Conservation (phyloP, 2,113 vertebrate species). For the Malurus elegans region DNA sequence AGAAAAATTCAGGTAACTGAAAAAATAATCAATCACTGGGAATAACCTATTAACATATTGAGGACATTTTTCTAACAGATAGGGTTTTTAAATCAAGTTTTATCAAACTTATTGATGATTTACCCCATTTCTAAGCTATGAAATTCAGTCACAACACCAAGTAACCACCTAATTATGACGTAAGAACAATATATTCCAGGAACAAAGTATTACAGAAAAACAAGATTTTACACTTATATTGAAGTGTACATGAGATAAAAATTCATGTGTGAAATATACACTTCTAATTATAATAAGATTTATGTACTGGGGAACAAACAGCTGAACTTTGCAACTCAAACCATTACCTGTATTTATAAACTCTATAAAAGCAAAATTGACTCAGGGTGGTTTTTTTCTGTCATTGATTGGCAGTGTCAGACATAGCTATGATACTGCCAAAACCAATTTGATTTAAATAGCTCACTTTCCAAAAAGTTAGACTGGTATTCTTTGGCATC, state of each 20-base stretch:
- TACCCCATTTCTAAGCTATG: background rate
- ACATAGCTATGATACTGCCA: background rate
- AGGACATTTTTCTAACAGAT: background rate
- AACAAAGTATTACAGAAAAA: background rate
- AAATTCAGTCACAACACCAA: background rate
- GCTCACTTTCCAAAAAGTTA: background rate
- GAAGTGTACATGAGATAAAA: background rate
- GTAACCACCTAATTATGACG: background rate
- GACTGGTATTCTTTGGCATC: background rate
- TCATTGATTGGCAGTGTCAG: background rate
- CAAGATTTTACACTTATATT: background rate
- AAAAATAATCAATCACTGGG: background rate
- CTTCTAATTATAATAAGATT: background rate
- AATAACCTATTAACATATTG: background rate
- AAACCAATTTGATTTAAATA: background rate
- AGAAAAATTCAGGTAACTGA: background rate
- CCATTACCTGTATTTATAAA: background rate
- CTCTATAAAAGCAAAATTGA: background rate
- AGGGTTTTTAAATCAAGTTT: background rate
- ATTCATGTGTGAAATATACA: background rate
- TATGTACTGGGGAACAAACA: background rate
- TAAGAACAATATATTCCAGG: background rate
- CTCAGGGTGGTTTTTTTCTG: background rate
- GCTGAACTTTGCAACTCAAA: background rate
- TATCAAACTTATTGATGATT: background rate